Evolutionary conservation across 2,113 vertebrate species (phyloP).

Genomic region (Aramus guarauna): DNA sequence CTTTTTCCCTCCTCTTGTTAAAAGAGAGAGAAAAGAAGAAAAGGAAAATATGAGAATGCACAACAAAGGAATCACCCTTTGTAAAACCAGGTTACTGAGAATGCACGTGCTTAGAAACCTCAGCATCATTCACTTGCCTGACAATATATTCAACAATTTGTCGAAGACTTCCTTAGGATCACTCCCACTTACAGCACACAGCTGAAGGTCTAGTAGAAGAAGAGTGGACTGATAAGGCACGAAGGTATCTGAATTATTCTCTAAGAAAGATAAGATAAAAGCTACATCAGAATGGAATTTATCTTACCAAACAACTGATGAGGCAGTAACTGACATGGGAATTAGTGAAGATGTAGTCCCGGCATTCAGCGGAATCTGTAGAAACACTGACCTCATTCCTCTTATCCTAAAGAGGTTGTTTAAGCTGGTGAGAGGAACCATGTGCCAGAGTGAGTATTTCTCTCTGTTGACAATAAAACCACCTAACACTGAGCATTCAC

Average conservation of each 20-base stretch:
- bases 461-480: neutral
- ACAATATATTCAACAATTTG: neutral
- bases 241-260: no score
- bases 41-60: neutral
- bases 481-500: neutral
- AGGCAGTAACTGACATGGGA: neutral
- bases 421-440: neutral
- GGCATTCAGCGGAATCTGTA: neutral
- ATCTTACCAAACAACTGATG: neutral
- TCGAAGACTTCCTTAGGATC: neutral
- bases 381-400: neutral
- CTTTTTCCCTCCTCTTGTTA: neutral
- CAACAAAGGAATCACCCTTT: neutral
- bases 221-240: neutral
- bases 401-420: neutral
- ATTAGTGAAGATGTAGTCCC: neutral
- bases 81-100: neutral
- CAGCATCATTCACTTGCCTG: neutral
- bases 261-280: neutral
- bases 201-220: neutral
- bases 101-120: neutral
- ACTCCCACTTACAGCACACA: neutral
- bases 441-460: neutral
- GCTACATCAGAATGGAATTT: neutral
- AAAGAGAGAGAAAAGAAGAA: neutral